phyloP scores from a whole-genome alignment of 2,888 invertebrate genomes.

The Hypena proboscidalis region DNA sequence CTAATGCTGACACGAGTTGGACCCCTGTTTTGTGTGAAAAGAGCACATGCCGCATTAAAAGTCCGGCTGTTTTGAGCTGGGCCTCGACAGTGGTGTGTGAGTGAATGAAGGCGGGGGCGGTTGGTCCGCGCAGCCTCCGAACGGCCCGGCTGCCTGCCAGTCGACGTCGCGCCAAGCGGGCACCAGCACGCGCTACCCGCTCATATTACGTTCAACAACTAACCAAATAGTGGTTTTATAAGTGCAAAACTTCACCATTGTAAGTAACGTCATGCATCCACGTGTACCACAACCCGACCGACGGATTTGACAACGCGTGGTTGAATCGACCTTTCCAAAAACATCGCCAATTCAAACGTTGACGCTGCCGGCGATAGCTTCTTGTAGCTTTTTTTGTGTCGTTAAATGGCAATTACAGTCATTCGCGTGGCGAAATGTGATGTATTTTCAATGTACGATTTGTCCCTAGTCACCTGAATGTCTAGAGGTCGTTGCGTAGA shows the following conservation, averaged over 20 bases:
- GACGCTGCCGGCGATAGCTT: conserved; percentile 42
- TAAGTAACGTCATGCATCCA: conserved; percentile 58
- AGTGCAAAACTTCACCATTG: conserved; percentile 63
- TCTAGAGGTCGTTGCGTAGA: conserved; percentile 72
- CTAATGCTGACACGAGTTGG: conserved; percentile 56
- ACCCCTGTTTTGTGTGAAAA: conserved; percentile 67
- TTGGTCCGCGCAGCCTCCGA: conserved; percentile 79
- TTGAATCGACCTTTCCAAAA: conserved; percentile 62
- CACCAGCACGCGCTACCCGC: conserved; percentile 63
- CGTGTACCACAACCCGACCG: conserved; percentile 12
- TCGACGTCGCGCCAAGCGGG: conserved; percentile 75
- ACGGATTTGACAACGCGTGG: conserved; percentile 19
- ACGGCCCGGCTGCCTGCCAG: conserved; percentile 68
- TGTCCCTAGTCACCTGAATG: conserved; percentile 67
- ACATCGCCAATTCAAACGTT: conserved; percentile 39
- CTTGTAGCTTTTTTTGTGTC: conserved; percentile 53
- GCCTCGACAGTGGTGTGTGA: conserved; percentile 65
- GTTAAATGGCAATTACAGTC: conserved; percentile 61
- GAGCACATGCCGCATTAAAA: conserved; percentile 79
- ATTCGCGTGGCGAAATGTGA: conserved; percentile 35
- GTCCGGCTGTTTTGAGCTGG: conserved; percentile 77
- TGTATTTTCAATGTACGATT: conserved; percentile 51
- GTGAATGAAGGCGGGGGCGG: conserved; percentile 81
- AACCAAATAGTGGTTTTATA: conserved; percentile 67
- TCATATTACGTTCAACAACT: conserved; percentile 53